These are phyloP conservation scores for Chrysodeixis includens DNA, from an alignment of 2,888 invertebrate species.

Conservation along the genomic window DNA sequence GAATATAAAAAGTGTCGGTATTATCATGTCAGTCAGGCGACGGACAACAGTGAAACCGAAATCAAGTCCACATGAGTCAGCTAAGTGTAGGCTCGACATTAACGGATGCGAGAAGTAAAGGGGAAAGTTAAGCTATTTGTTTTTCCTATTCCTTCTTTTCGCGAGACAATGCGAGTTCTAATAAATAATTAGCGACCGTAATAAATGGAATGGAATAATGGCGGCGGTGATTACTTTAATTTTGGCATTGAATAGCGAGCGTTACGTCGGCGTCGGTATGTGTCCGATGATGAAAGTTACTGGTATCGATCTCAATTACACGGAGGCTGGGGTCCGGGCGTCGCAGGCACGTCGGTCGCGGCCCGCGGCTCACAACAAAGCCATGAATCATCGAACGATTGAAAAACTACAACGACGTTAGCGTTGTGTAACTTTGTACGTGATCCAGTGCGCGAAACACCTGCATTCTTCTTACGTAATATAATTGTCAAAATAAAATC, in stretches of 20 bases:
- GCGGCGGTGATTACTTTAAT: conserved; percentile 71
- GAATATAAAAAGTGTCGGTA: conserved; percentile 45
- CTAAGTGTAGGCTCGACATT: conserved; percentile 82
- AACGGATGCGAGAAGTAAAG: conserved; percentile 84
- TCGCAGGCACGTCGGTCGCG: conserved; percentile 61
- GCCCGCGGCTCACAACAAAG: conserved; percentile 60
- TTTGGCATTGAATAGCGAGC: conserved; percentile 69
- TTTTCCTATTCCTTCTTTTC: conserved; percentile 78
- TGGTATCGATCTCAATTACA: conserved; percentile 75
- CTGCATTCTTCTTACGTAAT: conserved; percentile 80
- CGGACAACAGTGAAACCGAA: conserved; percentile 83
- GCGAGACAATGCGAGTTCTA: conserved; percentile 71
- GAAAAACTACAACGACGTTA: conserved; percentile 80
- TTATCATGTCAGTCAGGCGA: conserved; percentile 75
- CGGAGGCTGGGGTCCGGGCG: conserved; percentile 67
- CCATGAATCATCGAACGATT: conserved; percentile 79
- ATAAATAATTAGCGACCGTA: conserved; percentile 62
- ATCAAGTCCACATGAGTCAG: conserved; percentile 84
- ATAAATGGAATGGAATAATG: conserved; percentile 59
- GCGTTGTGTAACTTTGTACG: conserved; percentile 85
- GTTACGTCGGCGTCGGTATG: conserved; percentile 76
- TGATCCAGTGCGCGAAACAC: conserved; percentile 82
- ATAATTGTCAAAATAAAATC: conserved; percentile 85
- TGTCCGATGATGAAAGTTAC: conserved; percentile 80
- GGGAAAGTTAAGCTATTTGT: conserved; percentile 88